Evolutionary conservation across 2,113 vertebrate species (phyloP).

Genomic region (Patagioenas fasciata): DNA sequence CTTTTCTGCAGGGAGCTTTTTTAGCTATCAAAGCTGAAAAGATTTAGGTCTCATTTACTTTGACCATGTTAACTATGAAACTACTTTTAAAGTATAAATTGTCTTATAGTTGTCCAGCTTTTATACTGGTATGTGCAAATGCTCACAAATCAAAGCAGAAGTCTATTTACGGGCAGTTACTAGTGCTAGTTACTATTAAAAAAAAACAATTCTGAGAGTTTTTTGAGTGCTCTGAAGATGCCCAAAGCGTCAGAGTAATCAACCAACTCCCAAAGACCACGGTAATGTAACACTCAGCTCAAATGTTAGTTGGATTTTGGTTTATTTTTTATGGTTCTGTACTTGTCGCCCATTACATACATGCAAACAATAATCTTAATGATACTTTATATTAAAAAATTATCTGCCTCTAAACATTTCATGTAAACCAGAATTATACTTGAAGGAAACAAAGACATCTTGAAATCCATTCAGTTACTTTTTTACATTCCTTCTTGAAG

Average conservation of each 20-base stretch:
- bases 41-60: not conserved
- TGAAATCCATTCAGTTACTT: not conserved
- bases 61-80: not conserved
- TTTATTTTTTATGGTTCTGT: not conserved
- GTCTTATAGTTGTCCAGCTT: not conserved
- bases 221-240: not conserved
- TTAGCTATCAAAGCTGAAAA: not conserved
- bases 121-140: not conserved
- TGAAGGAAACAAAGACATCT: not conserved
- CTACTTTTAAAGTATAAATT: not conserved
- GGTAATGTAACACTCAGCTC: not conserved
- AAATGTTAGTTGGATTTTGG: not conserved
- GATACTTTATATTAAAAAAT: not conserved
- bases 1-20: not conserved
- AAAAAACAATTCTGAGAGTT: not conserved
- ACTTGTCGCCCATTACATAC: not conserved
- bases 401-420: not conserved
- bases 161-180: not conserved
- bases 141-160: not conserved
- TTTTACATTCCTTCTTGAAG: not conserved
- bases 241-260: not conserved
- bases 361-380: not conserved
- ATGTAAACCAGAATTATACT: not conserved
- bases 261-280: accelerated
- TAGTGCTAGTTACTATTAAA: not conserved